Percentiles rank a stretch among this genome's conserved stretches.
These are phyloP conservation scores for Hemiprocne comata DNA, from an alignment of 2,113 vertebrate species.

Conservation along the genomic window DNA sequence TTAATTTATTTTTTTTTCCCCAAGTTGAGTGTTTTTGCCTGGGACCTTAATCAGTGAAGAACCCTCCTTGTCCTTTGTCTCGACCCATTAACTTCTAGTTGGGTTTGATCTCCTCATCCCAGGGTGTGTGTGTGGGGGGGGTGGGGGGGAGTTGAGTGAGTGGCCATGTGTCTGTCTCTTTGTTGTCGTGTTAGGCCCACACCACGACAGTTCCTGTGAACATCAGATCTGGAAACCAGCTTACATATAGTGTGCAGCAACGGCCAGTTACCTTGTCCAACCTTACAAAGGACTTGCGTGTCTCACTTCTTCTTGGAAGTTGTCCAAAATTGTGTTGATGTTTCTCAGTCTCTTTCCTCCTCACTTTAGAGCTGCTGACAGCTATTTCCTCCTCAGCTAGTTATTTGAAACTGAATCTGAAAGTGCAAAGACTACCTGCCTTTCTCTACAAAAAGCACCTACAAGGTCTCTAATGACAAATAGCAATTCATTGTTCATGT, in stretches of 20 bases:
- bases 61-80: no score
- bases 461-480: background rate
- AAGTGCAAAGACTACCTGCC: background rate
- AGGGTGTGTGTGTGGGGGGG: no score
- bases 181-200: no score
- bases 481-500: background rate
- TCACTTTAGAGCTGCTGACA: background rate
- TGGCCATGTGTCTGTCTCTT: no score
- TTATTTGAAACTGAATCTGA: constrained; percentile 1
- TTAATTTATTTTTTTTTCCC: no score
- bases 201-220: background rate
- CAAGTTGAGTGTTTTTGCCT: no score
- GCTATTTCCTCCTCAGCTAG: background rate
- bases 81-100: no score
- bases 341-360: background rate
- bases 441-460: background rate
- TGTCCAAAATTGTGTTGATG: background rate
- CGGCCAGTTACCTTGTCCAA: background rate
- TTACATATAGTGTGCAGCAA: background rate
- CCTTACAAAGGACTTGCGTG: background rate
- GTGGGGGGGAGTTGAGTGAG: no score
- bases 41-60: no score
- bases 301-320: background rate
- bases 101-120: no score
- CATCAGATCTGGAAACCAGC: background rate